Conservation (phyloP, 2,888 invertebrate genomes). For the Hydropsyche betteni region DNA sequence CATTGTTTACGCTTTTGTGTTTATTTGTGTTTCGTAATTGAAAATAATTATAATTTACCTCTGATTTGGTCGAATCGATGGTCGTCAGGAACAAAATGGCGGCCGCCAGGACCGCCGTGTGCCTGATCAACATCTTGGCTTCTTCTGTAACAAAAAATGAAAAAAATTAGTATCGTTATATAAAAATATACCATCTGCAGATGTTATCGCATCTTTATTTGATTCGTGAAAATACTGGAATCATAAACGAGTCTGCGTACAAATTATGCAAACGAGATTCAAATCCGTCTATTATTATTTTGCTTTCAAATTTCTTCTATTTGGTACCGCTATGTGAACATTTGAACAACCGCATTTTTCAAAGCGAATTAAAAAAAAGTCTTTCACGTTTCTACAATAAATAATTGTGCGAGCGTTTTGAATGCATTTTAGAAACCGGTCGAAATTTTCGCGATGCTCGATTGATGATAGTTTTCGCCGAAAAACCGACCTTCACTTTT, state of each 20-base stretch:
- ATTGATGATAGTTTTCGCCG: too few species aligned
- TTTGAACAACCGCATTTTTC: too few species aligned
- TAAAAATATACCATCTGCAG: neutral
- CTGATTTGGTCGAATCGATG: constrained; percentile 67
- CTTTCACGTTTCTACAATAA: too few species aligned
- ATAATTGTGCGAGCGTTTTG: too few species aligned
- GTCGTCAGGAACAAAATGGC: constrained; percentile 70
- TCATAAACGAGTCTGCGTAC: constrained; percentile 4
- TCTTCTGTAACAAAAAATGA: constrained; percentile 67
- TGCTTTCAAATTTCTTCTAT: constrained; percentile 17
- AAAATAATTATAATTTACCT: constrained; percentile 61
- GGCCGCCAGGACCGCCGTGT: constrained; percentile 75
- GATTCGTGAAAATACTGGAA: constrained; percentile 6
- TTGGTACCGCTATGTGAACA: constrained; percentile 10
- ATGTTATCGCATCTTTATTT: constrained; percentile 11
- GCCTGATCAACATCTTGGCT: constrained; percentile 76
- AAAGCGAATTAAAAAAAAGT: too few species aligned
- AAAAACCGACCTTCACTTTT: too few species aligned
- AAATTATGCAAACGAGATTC: constrained; percentile 23
- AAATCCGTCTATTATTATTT: constrained; percentile 26
- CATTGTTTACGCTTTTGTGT: neutral
- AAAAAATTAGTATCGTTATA: constrained; percentile 52
- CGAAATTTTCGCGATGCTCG: too few species aligned
- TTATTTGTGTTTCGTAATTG: neutral
- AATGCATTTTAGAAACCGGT: too few species aligned